A percentile compares a stretch with the other conserved stretches of the same genome.
phyloP scores from a whole-genome alignment of 2,888 invertebrate species.

The Dioctria rufipes region DNA sequence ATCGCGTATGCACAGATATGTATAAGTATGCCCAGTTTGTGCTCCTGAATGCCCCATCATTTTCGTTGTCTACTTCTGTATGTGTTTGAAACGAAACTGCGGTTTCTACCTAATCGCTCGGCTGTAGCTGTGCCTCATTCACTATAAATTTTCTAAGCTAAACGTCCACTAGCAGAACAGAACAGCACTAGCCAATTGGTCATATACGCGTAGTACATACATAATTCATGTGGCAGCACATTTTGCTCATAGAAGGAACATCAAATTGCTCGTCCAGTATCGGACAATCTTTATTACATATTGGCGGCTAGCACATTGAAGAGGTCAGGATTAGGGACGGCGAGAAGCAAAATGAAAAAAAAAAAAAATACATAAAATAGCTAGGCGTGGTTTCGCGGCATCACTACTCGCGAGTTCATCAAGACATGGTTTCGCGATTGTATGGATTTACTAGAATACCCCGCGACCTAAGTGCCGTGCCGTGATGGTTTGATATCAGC shows the following conservation, averaged over 20 bases:
- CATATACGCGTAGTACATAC: too few species aligned
- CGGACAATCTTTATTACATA: too few species aligned
- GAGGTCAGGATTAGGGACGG: neutral
- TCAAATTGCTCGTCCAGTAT: constrained; percentile 23
- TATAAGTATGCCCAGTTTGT: neutral
- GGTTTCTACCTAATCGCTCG: neutral
- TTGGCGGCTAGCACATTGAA: too few species aligned
- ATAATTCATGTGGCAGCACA: neutral
- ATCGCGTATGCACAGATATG: neutral
- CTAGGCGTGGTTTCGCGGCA: constrained; percentile 15
- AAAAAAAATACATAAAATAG: neutral
- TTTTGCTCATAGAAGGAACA: neutral
- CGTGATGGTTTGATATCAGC: too few species aligned
- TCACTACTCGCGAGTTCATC: neutral
- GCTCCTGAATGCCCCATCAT: too few species aligned
- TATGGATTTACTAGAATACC: neutral
- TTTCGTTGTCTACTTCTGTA: neutral
- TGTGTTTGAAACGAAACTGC: neutral
- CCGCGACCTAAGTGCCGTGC: too few species aligned
- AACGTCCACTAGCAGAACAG: constrained; percentile 11
- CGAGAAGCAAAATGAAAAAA: constrained; percentile 7
- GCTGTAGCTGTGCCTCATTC: constrained; percentile 17
- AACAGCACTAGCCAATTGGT: neutral
- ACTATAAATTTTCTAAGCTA: neutral
- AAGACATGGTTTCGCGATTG: neutral